Evolutionary conservation across 2,888 invertebrate genomes (phyloP).

Genomic region (Smittia sp.): DNA sequence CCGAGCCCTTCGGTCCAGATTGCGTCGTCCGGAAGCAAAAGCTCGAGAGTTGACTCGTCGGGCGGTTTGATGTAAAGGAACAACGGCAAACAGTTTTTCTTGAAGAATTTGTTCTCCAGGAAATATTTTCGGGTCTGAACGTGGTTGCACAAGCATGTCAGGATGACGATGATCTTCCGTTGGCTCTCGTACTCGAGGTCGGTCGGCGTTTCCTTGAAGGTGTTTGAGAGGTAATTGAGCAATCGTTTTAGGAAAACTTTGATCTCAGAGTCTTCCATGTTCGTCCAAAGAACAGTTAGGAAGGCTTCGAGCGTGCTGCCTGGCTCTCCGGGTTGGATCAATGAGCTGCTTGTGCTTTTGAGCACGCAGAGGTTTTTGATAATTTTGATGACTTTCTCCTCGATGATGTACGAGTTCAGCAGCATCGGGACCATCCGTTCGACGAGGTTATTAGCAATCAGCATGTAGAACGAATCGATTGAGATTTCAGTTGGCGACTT

Average conservation of each 20-base stretch:
- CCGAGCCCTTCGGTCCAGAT: conserved; percentile 53
- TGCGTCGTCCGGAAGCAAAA: conserved; percentile 49
- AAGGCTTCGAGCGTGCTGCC: conserved; percentile 49
- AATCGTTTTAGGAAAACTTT: conserved; percentile 47
- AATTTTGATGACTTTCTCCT: conserved; percentile 63
- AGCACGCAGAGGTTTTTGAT: conserved; percentile 47
- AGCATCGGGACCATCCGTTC: conserved; percentile 62
- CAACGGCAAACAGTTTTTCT: conserved; percentile 53
- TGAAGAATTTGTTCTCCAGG: conserved; percentile 56
- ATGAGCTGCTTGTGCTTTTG: conserved; percentile 43
- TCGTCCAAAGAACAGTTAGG: conserved; percentile 51
- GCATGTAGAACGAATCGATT: conserved; percentile 58
- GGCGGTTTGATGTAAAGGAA: conserved; percentile 52
- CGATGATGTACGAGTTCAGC: conserved; percentile 66
- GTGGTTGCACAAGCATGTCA: conserved; percentile 56
- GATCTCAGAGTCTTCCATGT: conserved; percentile 51
- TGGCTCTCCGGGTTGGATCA: conserved; percentile 46
- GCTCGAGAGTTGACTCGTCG: conserved; percentile 51
- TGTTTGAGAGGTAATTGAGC: conserved; percentile 42
- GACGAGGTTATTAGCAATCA: conserved; percentile 58
- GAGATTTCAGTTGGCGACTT: conserved; percentile 10
- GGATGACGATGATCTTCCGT: conserved; percentile 53
- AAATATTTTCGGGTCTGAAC: conserved; percentile 56
- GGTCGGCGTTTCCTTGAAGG: conserved; percentile 46
- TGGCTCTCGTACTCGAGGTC: conserved; percentile 53